Base-by-base conservation (phyloP, 2,888 invertebrate genomes). In the Xiphydria camelus region DNA sequence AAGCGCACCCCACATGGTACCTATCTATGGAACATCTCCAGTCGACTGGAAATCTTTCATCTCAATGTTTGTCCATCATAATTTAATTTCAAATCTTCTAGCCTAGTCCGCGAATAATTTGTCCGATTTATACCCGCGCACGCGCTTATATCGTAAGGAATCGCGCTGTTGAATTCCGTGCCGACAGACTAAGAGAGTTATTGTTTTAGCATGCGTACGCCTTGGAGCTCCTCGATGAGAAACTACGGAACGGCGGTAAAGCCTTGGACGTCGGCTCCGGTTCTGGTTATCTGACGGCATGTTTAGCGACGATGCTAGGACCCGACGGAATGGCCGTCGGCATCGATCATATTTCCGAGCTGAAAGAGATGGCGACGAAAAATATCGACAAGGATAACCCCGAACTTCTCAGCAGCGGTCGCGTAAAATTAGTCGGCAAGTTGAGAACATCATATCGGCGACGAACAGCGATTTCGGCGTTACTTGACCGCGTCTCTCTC, bases 1-100 rank as follows among this genome's bases (percentile, higher is more conserved):
- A 50, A 92, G 92, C 77, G 96, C 96, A 22, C 96, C 96, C 7
- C 95, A 96, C 73, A 97, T 97, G 95, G 92, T 92, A 77, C 70
- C 62, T 54, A 53, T n/a, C 17, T 36, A 2, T 39, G 35, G 12
- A n/a, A n/a, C n/a, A n/a, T n/a, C n/a, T n/a, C n/a, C n/a, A n/a
- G n/a, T n/a, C n/a, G n/a, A n/a, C n/a, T n/a, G n/a, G n/a, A n/a
- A n/a, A 14, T 15, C 37, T 14, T 10, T 10, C 4, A 4, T 9
- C 14, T 26, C 4, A 6, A 2, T 4, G 4, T n/a, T n/a, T n/a
- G n/a, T n/a, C n/a, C n/a, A n/a, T n/a, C n/a, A n/a, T n/a, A n/a
- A n/a, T n/a, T n/a, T n/a, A n/a, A n/a, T n/a, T n/a, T n/a, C n/a
- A n/a, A n/a, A n/a, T n/a, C n/a, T n/a, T n/a, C n/a, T n/a, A n/a